A percentile compares a stretch with the other conserved stretches of the same genome.
These are phyloP conservation scores for Ardeotis arabs DNA, from an alignment of 2,113 vertebrate genomes.

Conservation along the genomic window DNA sequence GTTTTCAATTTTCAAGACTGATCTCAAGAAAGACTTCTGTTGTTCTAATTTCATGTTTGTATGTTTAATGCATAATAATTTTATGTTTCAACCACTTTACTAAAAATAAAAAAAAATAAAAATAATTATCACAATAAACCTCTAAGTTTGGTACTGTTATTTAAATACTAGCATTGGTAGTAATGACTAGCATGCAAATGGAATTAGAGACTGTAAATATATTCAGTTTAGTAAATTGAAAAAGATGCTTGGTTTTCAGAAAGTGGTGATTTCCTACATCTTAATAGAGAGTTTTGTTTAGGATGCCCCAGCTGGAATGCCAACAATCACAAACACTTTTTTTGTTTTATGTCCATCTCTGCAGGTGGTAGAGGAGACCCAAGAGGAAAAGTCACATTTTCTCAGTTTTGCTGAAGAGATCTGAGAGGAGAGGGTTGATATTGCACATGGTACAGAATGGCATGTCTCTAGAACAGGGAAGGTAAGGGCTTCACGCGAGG, in stretches of 20 bases:
- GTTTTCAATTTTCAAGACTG: neutral
- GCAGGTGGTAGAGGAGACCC: neutral
- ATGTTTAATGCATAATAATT: neutral
- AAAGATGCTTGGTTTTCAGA: neutral
- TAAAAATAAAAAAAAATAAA: neutral
- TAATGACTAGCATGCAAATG: neutral
- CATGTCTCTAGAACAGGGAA: neutral
- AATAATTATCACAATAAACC: neutral
- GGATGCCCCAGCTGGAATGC: neutral
- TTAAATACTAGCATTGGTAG: neutral
- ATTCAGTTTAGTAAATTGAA: neutral
- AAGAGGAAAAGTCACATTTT: neutral
- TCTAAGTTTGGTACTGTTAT: neutral
- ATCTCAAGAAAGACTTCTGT: neutral
- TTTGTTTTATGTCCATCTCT: neutral
- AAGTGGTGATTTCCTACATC: neutral
- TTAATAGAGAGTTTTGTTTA: neutral
- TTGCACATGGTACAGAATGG: fast-evolving
- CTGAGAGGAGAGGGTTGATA: neutral
- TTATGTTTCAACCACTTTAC: neutral
- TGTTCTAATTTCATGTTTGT: neutral
- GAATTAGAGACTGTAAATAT: neutral
- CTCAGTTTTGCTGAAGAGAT: neutral
- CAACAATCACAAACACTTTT: neutral
- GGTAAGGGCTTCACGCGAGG: neutral